Base-by-base conservation (phyloP, 1,140 invertebrate species). In the Zaprionus africanus region DNA sequence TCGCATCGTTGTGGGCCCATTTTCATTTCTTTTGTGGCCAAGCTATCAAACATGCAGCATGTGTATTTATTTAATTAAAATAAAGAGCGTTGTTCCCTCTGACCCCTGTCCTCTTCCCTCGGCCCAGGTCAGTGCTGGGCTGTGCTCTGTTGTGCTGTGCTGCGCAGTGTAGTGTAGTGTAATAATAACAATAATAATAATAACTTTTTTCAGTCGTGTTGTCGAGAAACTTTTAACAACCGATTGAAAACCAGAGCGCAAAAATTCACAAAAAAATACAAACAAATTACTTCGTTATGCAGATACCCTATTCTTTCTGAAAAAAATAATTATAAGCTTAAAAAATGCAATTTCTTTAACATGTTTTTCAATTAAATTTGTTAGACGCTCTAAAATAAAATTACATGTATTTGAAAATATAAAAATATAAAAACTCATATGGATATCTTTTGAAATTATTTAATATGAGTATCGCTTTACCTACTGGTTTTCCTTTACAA, bases 11-110 rank as follows among this genome's bases (percentile, higher is more conserved):
- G 41, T 46, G 41, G 74, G 43, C 64, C 68, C 74, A 76, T 69
- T 76, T 66, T 66, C 17, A 15, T 68, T 60, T 70, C 41, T 66
- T 75, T 75, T 75, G 70, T 81, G 78, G 78, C 76, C 41, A 46
- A 46, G n/a, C 64, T 59, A 73, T 73, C 72, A 72, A 76, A 72
- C 69, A 76, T 72, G 19, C 46, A 51, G 46, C 46, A 46, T 46
- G 46, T 51, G 57, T 69, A 72, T 81, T 78, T 81, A 81, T 81
- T 81, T 81, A 78, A 81, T 81, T 78, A 81, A 81, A 80, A 78
- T 58, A 46, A 46, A 9, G 41, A n/a, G 41, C 64, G 57, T 41
- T 43, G 70, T 56, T 67, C 46, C 3, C 46, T 19, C 7, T 22
- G 46, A 17, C 46, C 19, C 12, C 19, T 51, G 19, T 9, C 11